These are phyloP conservation scores for Trichoplusia ni DNA, from an alignment of 1,140 invertebrate species.

Conservation along the genomic window DNA sequence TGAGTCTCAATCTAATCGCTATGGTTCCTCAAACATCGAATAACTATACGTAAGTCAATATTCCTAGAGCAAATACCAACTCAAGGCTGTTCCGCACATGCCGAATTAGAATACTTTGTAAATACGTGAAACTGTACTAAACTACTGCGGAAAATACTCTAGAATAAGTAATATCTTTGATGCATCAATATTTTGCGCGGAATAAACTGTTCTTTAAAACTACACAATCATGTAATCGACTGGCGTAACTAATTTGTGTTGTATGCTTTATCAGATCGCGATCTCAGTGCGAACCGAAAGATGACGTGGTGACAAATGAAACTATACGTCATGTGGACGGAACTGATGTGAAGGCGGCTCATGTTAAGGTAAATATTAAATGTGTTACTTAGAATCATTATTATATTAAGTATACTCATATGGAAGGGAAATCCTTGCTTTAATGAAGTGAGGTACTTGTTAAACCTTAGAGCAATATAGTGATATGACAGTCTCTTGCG, in stretches of 20 bases:
- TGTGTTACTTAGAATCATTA: too few species aligned
- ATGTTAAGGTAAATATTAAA: slow-evolving; percentile 47
- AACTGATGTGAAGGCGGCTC: slow-evolving; percentile 54
- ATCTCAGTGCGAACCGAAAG: slow-evolving; percentile 57
- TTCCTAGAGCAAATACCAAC: neutral
- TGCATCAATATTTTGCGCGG: too few species aligned
- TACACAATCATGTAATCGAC: slow-evolving; percentile 8
- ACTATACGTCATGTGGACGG: slow-evolving; percentile 55
- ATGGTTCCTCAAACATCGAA: slow-evolving; percentile 83
- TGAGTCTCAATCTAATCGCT: slow-evolving; percentile 88
- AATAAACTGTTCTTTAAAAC: slow-evolving; percentile 7
- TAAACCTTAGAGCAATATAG: too few species aligned
- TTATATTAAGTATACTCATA: too few species aligned
- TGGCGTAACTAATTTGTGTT: slow-evolving; percentile 35
- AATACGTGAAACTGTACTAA: neutral
- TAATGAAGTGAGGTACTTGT: too few species aligned
- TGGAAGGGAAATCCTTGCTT: too few species aligned
- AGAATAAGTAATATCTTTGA: too few species aligned
- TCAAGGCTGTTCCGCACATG: neutral
- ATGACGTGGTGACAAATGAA: slow-evolving; percentile 50
- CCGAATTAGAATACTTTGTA: neutral
- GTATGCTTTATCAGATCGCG: slow-evolving; percentile 45
- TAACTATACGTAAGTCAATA: slow-evolving; percentile 59
- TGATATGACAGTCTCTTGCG: too few species aligned
- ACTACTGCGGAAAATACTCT: too few species aligned